Evolutionary conservation across 2,113 vertebrate species (phyloP).

Genomic region (Spea multiplicata): DNA sequence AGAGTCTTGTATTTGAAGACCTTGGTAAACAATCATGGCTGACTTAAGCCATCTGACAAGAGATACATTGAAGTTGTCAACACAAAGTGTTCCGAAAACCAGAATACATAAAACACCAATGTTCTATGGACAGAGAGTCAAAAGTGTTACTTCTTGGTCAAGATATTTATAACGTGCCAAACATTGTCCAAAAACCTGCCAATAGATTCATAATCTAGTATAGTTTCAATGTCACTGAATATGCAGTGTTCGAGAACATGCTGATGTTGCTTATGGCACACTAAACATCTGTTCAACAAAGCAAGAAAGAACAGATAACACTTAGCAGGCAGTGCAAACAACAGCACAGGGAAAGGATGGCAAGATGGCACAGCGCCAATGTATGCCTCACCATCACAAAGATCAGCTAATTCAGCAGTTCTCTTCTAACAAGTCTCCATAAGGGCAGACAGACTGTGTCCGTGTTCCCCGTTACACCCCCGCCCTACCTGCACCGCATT

Average conservation of each 20-base stretch:
- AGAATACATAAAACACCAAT: too few species aligned
- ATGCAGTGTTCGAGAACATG: not conserved
- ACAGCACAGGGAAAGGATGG: constrained; percentile 15
- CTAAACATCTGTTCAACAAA: constrained; percentile 32
- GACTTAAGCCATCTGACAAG: too few species aligned
- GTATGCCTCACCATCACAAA: constrained; percentile 29
- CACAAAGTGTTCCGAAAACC: too few species aligned
- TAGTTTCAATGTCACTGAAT: not conserved
- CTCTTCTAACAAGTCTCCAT: constrained; percentile 27
- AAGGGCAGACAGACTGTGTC: constrained; percentile 23
- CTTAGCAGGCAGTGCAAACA: constrained; percentile 19
- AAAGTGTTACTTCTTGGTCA: too few species aligned
- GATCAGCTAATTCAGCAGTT: constrained; percentile 30
- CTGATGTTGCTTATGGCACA: constrained; percentile 34
- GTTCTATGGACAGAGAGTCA: too few species aligned
- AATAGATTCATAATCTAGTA: not conserved
- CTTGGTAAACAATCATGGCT: too few species aligned
- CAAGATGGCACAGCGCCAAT: constrained; percentile 31
- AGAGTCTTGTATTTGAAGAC: too few species aligned
- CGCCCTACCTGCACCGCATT: constrained; percentile 13
- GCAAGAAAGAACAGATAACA: constrained; percentile 30
- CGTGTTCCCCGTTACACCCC: constrained; percentile 3
- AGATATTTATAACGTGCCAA: too few species aligned
- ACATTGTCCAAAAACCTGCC: too few species aligned
- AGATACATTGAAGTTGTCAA: too few species aligned